Evolutionary conservation across 2,888 invertebrate species (phyloP).

Genomic region (Agonopterix subpropinquella): DNA sequence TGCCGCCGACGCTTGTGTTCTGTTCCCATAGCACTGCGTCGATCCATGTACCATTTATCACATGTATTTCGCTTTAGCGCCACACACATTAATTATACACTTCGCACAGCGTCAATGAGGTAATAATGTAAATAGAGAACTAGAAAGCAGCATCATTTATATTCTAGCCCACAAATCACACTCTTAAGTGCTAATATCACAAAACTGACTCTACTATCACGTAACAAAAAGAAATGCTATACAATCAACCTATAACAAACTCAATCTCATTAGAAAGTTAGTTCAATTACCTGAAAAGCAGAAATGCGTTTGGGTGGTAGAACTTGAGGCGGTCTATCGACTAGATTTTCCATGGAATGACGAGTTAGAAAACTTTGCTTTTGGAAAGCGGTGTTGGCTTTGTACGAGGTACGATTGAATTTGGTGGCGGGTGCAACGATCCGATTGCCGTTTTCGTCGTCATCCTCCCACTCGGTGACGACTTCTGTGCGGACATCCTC

Average conservation of each 20-base stretch:
- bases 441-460: slow-evolving; percentile 78
- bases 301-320: slow-evolving; percentile 70
- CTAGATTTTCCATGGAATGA: slow-evolving; percentile 83
- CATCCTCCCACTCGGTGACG: slow-evolving; percentile 78
- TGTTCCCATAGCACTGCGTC: slow-evolving; percentile 25
- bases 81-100: slow-evolving; percentile 14
- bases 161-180: slow-evolving; percentile 15
- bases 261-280: slow-evolving; percentile 50
- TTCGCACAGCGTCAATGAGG: slow-evolving; percentile 49
- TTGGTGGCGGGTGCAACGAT: slow-evolving; percentile 69
- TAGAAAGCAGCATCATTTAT: slow-evolving; percentile 49
- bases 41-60: slow-evolving; percentile 5
- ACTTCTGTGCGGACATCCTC: slow-evolving; percentile 83
- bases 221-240: slow-evolving; percentile 26
- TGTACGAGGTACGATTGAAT: slow-evolving; percentile 59
- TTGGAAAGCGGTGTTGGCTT: slow-evolving; percentile 49
- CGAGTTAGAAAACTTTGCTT: slow-evolving; percentile 72
- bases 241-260: slow-evolving; percentile 37
- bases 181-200: slow-evolving; percentile 18
- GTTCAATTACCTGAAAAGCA: slow-evolving; percentile 71
- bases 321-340: slow-evolving; percentile 69
- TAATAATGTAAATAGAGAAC: slow-evolving; percentile 39
- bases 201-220: slow-evolving; percentile 4
- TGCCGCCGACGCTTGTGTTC: slow-evolving; percentile 28
- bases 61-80: background rate